Evolutionary conservation across 2,797 vertebrate genomes (phyloP).

Genomic region (Sebastes hubbsi): DNA sequence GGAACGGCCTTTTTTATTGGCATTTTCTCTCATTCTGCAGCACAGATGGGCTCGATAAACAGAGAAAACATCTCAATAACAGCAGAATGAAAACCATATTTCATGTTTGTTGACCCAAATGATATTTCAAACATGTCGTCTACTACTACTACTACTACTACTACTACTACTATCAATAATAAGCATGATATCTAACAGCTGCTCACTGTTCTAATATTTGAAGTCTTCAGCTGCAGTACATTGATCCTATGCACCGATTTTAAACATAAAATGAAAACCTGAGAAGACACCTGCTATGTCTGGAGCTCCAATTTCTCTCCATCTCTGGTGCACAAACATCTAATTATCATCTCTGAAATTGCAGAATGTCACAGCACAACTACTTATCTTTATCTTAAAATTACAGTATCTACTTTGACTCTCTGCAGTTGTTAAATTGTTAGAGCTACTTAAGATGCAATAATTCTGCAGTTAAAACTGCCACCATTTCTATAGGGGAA

Average conservation of each 20-base stretch:
- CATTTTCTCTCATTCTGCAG: slow-evolving; percentile 31
- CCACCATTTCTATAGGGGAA: not conserved
- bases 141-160: not conserved
- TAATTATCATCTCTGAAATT: not conserved
- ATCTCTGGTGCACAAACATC: not conserved
- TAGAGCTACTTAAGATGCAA: not conserved
- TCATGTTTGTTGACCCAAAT: slow-evolving; percentile 21
- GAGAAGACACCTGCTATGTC: not conserved
- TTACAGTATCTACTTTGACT: not conserved
- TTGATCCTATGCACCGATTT: not conserved
- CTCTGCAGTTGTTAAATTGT: not conserved
- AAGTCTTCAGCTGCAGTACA: not conserved
- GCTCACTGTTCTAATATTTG: not conserved
- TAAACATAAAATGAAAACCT: not conserved
- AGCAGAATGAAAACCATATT: not conserved
- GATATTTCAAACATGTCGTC: not conserved
- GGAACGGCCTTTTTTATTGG: slow-evolving; percentile 35
- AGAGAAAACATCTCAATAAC: slow-evolving; percentile 34
- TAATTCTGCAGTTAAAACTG: not conserved
- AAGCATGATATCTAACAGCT: not conserved
- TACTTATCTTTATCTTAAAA: not conserved
- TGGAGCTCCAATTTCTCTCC: not conserved
- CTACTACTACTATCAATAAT: not conserved
- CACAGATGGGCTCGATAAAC: slow-evolving; percentile 45
- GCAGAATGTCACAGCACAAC: not conserved